Conservation (phyloP, 2,888 invertebrate species). For the Tenthredo notha region DNA sequence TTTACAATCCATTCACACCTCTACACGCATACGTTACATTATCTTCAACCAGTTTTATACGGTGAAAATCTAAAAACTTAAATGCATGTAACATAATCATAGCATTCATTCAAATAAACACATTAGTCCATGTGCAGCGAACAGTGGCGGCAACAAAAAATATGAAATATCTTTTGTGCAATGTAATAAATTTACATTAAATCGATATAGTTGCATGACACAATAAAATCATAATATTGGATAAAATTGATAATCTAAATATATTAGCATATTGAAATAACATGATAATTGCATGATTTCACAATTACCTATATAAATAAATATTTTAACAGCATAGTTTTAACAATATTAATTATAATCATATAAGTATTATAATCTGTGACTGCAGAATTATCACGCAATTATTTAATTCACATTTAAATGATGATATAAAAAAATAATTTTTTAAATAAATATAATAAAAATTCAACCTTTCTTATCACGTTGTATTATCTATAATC, state of each 20-base stretch:
- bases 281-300: not conserved
- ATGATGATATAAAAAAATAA: not conserved
- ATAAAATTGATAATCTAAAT: not conserved
- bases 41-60: not conserved
- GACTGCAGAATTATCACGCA: not conserved
- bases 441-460: not conserved
- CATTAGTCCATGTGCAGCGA: not conserved
- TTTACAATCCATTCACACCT: constrained; percentile 9
- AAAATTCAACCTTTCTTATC: constrained; percentile 10
- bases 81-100: not conserved
- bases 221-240: no score
- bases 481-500: constrained; percentile 9
- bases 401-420: not conserved
- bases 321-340: not conserved
- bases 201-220: not conserved
- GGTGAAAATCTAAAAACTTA: not conserved
- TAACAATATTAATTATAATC: not conserved
- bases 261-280: not conserved
- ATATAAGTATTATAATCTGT: not conserved
- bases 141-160: not conserved
- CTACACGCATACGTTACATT: not conserved
- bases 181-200: not conserved
- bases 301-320: not conserved
- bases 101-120: not conserved
- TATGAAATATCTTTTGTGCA: not conserved